A percentile compares a stretch with the other conserved stretches of the same genome.
Conservation (phyloP, 2,113 vertebrate genomes). For the Calidris pygmaea region DNA sequence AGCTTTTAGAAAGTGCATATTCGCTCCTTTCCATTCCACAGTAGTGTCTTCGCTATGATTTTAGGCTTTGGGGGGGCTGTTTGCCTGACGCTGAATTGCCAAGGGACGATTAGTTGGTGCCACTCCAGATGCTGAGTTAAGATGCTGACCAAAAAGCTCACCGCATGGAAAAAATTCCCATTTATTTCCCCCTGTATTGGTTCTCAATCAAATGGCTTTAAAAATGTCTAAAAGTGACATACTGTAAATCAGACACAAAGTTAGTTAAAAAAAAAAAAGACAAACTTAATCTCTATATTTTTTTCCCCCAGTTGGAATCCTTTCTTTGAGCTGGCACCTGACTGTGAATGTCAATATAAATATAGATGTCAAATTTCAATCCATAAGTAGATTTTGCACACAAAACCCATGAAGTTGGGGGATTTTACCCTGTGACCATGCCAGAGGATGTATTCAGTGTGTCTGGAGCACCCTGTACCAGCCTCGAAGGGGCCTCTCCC, state of each 20-base stretch:
- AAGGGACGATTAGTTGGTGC: neutral
- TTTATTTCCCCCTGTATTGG: neutral
- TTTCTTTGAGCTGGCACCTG: neutral
- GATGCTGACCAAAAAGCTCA: neutral
- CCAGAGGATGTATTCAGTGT: neutral
- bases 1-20: slow-evolving; percentile 4
- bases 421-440: neutral
- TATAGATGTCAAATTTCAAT: neutral
- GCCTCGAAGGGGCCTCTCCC: neutral
- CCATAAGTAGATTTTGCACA: neutral
- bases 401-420: neutral
- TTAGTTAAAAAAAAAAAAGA: neutral
- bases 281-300: neutral
- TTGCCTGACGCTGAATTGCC: neutral
- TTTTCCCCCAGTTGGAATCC: neutral
- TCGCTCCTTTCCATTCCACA: neutral
- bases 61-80: neutral
- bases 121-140: neutral
- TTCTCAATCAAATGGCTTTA: neutral
- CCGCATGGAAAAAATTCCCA: neutral
- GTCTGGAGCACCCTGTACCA: neutral
- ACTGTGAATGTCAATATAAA: neutral
- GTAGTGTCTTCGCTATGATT: neutral
- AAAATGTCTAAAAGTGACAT: neutral
- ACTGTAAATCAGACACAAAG: neutral